These are phyloP conservation scores for Pimpla rufipes DNA, from an alignment of 2,888 invertebrate species.

Conservation along the genomic window DNA sequence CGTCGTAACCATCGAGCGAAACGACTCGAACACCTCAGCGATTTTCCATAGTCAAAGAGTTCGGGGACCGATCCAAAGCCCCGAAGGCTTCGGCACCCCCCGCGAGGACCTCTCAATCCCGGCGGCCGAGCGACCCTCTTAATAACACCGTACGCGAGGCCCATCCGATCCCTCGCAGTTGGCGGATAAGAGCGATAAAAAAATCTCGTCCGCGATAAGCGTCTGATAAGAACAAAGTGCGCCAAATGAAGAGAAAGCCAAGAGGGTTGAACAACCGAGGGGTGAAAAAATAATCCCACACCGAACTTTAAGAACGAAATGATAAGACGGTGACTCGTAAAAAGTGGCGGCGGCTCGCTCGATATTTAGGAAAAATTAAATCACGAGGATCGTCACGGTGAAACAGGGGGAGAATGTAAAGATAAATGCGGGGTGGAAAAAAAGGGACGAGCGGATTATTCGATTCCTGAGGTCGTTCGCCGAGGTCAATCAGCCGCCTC, in stretches of 20 bases:
- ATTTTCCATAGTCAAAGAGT: too few species aligned
- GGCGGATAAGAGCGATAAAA: slow-evolving; percentile 20
- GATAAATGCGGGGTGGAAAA: neutral
- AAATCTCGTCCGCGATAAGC: neutral
- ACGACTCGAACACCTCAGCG: neutral
- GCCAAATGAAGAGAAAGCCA: neutral
- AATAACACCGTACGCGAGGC: neutral
- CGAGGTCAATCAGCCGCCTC: slow-evolving; percentile 21
- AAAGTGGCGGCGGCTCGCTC: neutral
- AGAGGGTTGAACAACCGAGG: neutral
- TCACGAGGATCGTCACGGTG: neutral
- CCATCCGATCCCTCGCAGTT: neutral
- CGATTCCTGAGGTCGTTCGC: slow-evolving; percentile 9
- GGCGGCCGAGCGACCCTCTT: neutral
- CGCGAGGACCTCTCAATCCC: neutral
- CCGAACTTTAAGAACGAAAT: neutral
- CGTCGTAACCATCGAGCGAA: neutral
- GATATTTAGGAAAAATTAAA: slow-evolving; percentile 15
- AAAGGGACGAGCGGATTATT: slow-evolving; percentile 11
- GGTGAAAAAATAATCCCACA: neutral
- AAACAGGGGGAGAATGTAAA: neutral
- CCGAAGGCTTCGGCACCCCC: neutral
- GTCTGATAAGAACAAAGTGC: slow-evolving; percentile 8
- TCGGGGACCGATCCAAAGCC: slow-evolving; percentile 1
- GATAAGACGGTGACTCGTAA: neutral